Percentiles rank a stretch among this genome's conserved stretches.
Conservation (phyloP, 1,140 invertebrate species). For the Zophobas morio region DNA sequence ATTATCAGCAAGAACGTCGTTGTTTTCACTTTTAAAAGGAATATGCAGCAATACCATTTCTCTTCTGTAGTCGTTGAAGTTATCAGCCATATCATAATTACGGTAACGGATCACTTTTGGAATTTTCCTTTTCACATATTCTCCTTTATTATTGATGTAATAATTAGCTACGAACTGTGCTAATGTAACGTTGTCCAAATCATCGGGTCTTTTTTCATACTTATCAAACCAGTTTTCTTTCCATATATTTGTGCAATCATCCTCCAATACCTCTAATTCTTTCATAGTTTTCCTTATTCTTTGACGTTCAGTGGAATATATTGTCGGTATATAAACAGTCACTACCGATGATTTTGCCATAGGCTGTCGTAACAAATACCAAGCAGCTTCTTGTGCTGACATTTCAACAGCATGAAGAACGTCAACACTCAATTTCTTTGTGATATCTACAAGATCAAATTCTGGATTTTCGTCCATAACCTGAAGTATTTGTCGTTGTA, state of each 20-base stretch:
- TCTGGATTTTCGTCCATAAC: constrained; percentile 65
- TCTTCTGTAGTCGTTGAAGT: constrained; percentile 61
- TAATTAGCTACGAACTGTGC: constrained; percentile 62
- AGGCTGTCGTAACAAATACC: constrained; percentile 60
- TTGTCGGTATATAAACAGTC: constrained; percentile 63
- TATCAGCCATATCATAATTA: constrained; percentile 62
- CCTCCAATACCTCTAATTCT: constrained; percentile 53
- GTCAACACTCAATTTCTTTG: constrained; percentile 57
- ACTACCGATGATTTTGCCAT: constrained; percentile 57
- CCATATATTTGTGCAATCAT: constrained; percentile 58
- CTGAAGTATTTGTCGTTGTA: constrained; percentile 53
- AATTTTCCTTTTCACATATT: constrained; percentile 47
- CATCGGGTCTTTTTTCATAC: constrained; percentile 58
- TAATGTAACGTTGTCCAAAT: constrained; percentile 57
- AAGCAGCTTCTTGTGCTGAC: constrained; percentile 62
- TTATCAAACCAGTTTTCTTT: constrained; percentile 62
- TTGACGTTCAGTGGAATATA: constrained; percentile 65
- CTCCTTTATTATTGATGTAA: constrained; percentile 57
- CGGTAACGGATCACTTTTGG: constrained; percentile 61
- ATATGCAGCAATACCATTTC: constrained; percentile 64
- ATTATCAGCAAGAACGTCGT: constrained; percentile 58
- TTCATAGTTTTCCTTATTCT: constrained; percentile 56
- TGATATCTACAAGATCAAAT: constrained; percentile 64
- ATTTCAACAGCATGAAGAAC: constrained; percentile 59
- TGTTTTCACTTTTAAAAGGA: constrained; percentile 63